Evolutionary conservation across 30 jellyfish, hydroid and myxozoan species (phyloP).

Genomic region (Hydra vulgaris): DNA sequence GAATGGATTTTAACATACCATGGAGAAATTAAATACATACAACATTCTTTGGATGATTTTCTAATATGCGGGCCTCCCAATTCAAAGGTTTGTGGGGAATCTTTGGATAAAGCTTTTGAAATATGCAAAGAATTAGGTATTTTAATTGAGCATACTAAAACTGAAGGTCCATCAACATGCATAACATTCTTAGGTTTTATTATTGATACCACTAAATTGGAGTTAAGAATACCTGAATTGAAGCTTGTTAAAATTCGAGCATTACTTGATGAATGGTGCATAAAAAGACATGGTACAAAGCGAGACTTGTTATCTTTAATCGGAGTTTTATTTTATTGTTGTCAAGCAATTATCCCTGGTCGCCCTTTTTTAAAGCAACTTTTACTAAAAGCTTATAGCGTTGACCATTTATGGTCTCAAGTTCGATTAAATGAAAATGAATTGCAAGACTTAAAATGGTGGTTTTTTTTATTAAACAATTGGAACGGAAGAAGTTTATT

Average conservation of each 20-base stretch:
- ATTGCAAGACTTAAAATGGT: constrained; percentile 33
- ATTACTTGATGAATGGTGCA: constrained; percentile 22
- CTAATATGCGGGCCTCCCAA: constrained; percentile 20
- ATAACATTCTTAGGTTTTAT: constrained; percentile 34
- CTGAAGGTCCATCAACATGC: constrained; percentile 53
- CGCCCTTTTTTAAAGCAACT: constrained; percentile 24
- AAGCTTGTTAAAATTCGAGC: constrained; percentile 26
- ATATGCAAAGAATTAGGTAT: constrained; percentile 39
- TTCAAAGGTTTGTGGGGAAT: constrained; percentile 15
- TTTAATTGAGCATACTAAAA: constrained; percentile 37
- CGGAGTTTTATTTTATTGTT: constrained; percentile 42
- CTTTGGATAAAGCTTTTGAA: constrained; percentile 4
- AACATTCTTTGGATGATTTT: constrained; percentile 40
- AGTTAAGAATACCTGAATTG: constrained; percentile 29
- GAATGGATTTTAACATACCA: constrained; percentile 23
- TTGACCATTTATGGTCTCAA: constrained; percentile 16
- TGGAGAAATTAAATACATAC: constrained; percentile 13
- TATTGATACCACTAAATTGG: constrained; percentile 27
- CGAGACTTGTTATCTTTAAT: constrained; percentile 36
- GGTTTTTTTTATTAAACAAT: constrained; percentile 30
- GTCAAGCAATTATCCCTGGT: constrained; percentile 50
- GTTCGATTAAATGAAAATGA: constrained; percentile 20
- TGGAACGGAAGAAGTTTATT: constrained; percentile 61
- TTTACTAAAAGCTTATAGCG: constrained; percentile 25
- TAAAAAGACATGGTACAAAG: constrained; percentile 20